Evolutionary conservation across 2,888 invertebrate genomes (phyloP).

Genomic region (Pandemis heparana): DNA sequence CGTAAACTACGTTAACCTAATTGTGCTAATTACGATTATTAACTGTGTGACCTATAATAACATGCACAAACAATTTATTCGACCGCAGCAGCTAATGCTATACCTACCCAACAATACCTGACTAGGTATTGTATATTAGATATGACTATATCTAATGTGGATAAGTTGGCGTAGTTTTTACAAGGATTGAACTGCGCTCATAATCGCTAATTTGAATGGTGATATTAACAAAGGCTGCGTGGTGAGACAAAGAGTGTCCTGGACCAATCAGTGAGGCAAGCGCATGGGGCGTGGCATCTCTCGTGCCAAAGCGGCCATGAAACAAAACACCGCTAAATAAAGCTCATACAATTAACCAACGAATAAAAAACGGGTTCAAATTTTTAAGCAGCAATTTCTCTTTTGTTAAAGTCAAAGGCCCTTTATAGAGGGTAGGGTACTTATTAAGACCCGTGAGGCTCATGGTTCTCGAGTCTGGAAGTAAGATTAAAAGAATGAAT

Average conservation of each 20-base stretch:
- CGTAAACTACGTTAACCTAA: conserved; percentile 5
- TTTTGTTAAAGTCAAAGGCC: conserved; percentile 47
- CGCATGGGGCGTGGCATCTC: conserved; percentile 74
- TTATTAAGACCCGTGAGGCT: conserved; percentile 23
- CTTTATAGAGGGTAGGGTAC: conserved; percentile 34
- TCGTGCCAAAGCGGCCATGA: conserved; percentile 68
- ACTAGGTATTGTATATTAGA: too few relatives aligned
- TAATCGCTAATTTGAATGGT: conserved; percentile 67
- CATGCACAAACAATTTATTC: conserved; percentile 1
- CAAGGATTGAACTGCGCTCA: conserved; percentile 27
- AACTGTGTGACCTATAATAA: not conserved
- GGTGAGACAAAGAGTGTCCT: conserved; percentile 71
- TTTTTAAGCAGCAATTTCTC: conserved; percentile 46
- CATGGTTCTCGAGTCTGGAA: conserved; percentile 3
- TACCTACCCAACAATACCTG: not conserved
- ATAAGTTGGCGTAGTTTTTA: conserved; percentile 23
- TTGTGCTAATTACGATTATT: conserved; percentile 11
- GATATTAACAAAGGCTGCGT: conserved; percentile 69
- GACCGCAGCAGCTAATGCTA: not conserved
- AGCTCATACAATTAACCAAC: conserved; percentile 66
- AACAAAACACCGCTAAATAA: conserved; percentile 65
- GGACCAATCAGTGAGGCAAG: conserved; percentile 73
- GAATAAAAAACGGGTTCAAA: conserved; percentile 61
- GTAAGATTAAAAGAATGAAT: conserved; percentile 8
- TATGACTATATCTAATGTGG: too few relatives aligned